Conservation (phyloP, 2,888 invertebrate species). For the Tanytarsus gracilentus region DNA sequence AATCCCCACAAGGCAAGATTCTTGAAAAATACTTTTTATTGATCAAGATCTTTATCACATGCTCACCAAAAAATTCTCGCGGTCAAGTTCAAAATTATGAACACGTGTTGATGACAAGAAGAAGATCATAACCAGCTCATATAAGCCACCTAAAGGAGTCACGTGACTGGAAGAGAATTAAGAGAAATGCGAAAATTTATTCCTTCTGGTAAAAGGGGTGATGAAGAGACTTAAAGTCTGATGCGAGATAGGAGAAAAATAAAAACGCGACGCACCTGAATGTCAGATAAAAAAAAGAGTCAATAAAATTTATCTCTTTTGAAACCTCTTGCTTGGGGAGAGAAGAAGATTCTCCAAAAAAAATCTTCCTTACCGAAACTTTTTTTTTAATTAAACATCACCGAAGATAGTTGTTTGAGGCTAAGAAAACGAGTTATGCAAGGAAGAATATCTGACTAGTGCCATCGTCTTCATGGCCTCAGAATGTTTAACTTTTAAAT, state of each 20-base stretch:
- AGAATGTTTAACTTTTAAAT: conserved; percentile 11
- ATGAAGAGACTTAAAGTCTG: too few relatives aligned
- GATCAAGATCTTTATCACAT: too few relatives aligned
- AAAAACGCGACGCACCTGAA: not conserved
- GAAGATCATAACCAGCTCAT: too few relatives aligned
- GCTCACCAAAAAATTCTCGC: too few relatives aligned
- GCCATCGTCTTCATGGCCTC: conserved; percentile 20
- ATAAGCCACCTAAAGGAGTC: too few relatives aligned
- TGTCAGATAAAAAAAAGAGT: not conserved
- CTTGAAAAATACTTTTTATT: too few relatives aligned
- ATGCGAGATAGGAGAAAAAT: not conserved
- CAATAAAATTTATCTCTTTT: conserved; percentile 12
- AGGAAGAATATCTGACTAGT: conserved; percentile 10
- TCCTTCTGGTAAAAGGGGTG: too few relatives aligned
- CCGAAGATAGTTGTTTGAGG: conserved; percentile 1
- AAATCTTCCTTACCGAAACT: not conserved
- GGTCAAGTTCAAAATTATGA: too few relatives aligned
- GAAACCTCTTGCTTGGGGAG: not conserved
- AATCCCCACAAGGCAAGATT: too few relatives aligned
- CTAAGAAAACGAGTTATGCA: conserved; percentile 13
- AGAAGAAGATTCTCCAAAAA: not conserved
- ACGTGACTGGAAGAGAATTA: too few relatives aligned
- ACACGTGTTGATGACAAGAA: too few relatives aligned
- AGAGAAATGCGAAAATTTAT: too few relatives aligned
- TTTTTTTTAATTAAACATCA: conserved; percentile 2